These are phyloP conservation scores for Onthophagus sagittarius DNA, from an alignment of 2,888 invertebrate species.

Conservation along the genomic window DNA sequence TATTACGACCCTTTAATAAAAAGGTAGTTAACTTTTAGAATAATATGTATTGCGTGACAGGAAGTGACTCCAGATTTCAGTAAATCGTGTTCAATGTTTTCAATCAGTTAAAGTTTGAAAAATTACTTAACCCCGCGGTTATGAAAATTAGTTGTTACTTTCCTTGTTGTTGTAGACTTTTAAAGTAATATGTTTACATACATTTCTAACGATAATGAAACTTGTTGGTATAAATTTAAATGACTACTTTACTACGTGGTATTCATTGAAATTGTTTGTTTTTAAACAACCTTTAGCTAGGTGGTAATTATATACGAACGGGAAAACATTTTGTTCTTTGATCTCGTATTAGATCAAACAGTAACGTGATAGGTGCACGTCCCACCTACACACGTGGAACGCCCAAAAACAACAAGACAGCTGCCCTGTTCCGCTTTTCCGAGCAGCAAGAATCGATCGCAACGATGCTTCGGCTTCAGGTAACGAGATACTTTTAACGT, in stretches of 20 bases:
- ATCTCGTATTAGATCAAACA: slow-evolving; percentile 6
- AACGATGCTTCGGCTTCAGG: neutral
- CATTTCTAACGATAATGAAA: neutral
- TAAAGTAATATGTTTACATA: neutral
- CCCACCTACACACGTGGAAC: slow-evolving; percentile 4
- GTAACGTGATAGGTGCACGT: slow-evolving; percentile 1
- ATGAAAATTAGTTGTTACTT: too few species aligned
- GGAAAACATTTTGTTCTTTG: slow-evolving; percentile 5
- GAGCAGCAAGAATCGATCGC: neutral
- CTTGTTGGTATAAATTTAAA: too few species aligned
- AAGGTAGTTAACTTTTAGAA: neutral
- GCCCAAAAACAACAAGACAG: slow-evolving; percentile 8
- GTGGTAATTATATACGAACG: neutral
- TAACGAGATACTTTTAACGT: slow-evolving; percentile 3
- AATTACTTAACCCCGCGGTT: neutral
- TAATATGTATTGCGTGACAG: neutral
- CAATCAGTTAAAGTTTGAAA: neutral
- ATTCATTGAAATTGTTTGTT: neutral
- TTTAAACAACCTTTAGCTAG: neutral
- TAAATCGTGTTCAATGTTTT: neutral
- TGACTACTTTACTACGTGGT: too few species aligned
- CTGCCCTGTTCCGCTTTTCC: neutral
- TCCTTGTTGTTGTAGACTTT: too few species aligned
- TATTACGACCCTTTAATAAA: neutral
- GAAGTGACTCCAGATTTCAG: neutral